Evolutionary conservation across 2,113 vertebrate genomes (phyloP).

Genomic region (Oceanites oceanicus): DNA sequence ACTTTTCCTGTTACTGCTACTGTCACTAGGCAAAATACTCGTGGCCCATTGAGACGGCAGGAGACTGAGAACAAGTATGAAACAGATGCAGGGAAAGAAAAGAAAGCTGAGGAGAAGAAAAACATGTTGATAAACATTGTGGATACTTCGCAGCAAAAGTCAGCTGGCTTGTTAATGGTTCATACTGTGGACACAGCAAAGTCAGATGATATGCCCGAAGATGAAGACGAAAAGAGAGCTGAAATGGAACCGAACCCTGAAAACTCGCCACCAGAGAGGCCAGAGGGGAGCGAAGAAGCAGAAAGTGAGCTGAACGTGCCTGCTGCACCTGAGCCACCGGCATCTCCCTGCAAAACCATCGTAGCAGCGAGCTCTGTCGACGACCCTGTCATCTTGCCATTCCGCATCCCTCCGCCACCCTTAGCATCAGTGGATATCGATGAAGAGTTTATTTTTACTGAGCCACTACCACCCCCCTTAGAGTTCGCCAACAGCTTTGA

Average conservation of each 20-base stretch:
- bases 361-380: slow-evolving; percentile 84
- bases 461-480: slow-evolving; percentile 93
- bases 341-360: slow-evolving; percentile 80
- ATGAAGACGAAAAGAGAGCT: slow-evolving; percentile 70
- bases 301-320: slow-evolving; percentile 68
- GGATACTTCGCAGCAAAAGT: slow-evolving; percentile 86
- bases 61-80: slow-evolving; percentile 90
- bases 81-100: slow-evolving; percentile 74
- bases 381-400: slow-evolving; percentile 88
- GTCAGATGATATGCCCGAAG: slow-evolving; percentile 62
- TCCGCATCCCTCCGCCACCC: slow-evolving; percentile 92
- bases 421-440: slow-evolving; percentile 92
- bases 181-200: slow-evolving; percentile 79
- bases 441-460: slow-evolving; percentile 93
- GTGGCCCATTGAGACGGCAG: slow-evolving; percentile 82
- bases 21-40: slow-evolving; percentile 74
- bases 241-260: slow-evolving; percentile 63
- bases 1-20: slow-evolving; percentile 80
- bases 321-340: slow-evolving; percentile 64
- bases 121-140: slow-evolving; percentile 80
- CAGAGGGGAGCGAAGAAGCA: slow-evolving; percentile 75
- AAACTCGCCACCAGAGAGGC: slow-evolving; percentile 67
- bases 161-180: slow-evolving; percentile 92
- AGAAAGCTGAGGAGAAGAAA: slow-evolving; percentile 84
- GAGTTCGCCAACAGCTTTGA: slow-evolving; percentile 99